These are phyloP conservation scores for Crypturellus undulatus DNA, from an alignment of 2,113 vertebrate genomes.

Conservation along the genomic window DNA sequence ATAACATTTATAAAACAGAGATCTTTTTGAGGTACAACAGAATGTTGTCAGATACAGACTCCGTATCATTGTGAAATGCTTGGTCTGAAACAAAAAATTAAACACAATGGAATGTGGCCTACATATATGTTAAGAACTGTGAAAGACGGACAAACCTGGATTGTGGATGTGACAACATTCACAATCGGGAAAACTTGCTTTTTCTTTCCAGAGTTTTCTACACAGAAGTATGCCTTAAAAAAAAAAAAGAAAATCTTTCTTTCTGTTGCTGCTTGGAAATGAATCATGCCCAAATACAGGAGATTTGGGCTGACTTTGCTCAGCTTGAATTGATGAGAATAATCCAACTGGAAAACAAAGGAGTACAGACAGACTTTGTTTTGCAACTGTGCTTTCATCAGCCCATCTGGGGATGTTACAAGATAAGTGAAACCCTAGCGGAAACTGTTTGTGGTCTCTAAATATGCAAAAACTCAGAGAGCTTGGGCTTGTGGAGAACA, in stretches of 20 bases:
- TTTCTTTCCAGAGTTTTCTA: neutral
- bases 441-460: neutral
- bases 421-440: neutral
- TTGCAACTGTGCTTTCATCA: neutral
- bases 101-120: neutral
- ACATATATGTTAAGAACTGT: neutral
- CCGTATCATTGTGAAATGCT: neutral
- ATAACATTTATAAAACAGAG: neutral
- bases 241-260: neutral
- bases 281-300: rapidly evolving
- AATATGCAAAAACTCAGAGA: too few relatives aligned
- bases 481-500: too few relatives aligned
- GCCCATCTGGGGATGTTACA: rapidly evolving
- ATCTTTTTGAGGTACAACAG: neutral
- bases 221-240: neutral
- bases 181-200: rapidly evolving
- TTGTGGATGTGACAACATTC: neutral
- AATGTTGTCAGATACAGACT: neutral
- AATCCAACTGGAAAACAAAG: neutral
- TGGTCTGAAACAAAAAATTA: neutral
- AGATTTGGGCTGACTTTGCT: neutral
- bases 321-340: neutral
- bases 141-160: rapidly evolving
- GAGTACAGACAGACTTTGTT: neutral
- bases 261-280: neutral